Percentiles rank a stretch among this genome's conserved stretches.
Evolutionary conservation across 2,113 vertebrate genomes (phyloP).

Genomic region (Sylvietta virens): DNA sequence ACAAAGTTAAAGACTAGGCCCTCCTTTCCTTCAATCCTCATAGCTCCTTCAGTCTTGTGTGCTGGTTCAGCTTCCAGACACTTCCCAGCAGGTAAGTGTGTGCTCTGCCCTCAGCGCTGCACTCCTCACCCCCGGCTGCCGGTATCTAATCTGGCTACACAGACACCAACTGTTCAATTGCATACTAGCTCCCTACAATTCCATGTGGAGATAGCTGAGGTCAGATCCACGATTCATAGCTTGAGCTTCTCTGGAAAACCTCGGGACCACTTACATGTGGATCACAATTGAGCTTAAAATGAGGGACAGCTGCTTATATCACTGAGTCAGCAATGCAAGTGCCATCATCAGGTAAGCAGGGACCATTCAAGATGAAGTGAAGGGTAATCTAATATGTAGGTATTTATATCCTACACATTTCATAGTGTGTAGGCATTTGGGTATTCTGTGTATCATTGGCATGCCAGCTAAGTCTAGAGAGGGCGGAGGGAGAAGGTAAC

Average conservation of each 20-base stretch:
- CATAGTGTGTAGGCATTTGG: not conserved
- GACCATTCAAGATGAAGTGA: not conserved
- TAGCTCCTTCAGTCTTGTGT: not conserved
- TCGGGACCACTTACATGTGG: not conserved
- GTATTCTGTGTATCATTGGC: not conserved
- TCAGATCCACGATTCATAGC: not conserved
- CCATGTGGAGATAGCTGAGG: not conserved
- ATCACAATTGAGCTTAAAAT: not conserved
- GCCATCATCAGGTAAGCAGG: not conserved
- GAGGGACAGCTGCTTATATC: not conserved
- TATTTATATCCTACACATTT: not conserved
- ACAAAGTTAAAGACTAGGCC: not conserved
- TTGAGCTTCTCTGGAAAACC: not conserved
- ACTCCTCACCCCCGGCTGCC: not conserved
- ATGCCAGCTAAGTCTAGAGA: not conserved
- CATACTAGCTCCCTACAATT: not conserved
- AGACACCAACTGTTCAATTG: not conserved
- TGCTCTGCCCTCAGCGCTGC: not conserved
- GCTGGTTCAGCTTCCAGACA: not conserved
- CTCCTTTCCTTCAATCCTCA: not conserved
- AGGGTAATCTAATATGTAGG: not conserved
- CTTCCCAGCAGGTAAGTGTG: accelerated
- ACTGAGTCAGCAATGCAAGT: not conserved
- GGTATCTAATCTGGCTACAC: not conserved
- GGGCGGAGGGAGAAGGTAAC: not conserved